Base-by-base conservation (phyloP, 2,888 invertebrate species). In the Agrypnus murinus region DNA sequence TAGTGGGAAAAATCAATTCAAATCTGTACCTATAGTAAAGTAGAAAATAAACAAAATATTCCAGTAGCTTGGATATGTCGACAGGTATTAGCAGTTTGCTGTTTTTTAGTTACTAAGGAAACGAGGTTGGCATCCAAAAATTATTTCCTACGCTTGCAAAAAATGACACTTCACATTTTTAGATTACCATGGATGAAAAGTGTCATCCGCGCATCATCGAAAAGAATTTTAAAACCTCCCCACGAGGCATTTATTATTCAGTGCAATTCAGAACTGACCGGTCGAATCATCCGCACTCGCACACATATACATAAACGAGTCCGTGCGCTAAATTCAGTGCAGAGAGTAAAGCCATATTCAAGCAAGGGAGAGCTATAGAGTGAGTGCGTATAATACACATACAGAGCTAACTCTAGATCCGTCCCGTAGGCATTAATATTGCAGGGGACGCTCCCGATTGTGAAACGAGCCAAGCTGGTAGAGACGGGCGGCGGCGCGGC, bases 361-460 rank as follows among this genome's bases (percentile, higher is more conserved):
- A 66, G 69, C 64, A 71, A 55, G 66, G 59, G 46, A 67, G 69
- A 69, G 59, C n/a, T n/a, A 62, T 58, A 64, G 63, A 69, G 63
- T 53, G 71, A 65, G n/a, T n/a, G n/a, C n/a, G n/a, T n/a, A n/a
- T n/a, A n/a, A n/a, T n/a, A n/a, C n/a, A n/a, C 64, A 25, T 25
- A 25, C 64, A 66, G 68, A n/a, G n/a, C n/a, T n/a, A n/a, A n/a
- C 62, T 55, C 72, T 73, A 17, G 77, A 78, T 78, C 78, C 78
- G 79, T 77, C 81, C 81, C 82, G 78, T 75, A 79, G 80, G 80
- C 81, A 83, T 83, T 81, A 82, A 82, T 81, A 82, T 82, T 82
- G 81, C 81, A 82, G 77, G 81, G 80, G 82, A 82, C 81, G 82
- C 77, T 81, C 81, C 81, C 82, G 82, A 83, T 83, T 81, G 82